phyloP scores from a whole-genome alignment of 2,888 invertebrate species.

The Rutpela maculata region DNA sequence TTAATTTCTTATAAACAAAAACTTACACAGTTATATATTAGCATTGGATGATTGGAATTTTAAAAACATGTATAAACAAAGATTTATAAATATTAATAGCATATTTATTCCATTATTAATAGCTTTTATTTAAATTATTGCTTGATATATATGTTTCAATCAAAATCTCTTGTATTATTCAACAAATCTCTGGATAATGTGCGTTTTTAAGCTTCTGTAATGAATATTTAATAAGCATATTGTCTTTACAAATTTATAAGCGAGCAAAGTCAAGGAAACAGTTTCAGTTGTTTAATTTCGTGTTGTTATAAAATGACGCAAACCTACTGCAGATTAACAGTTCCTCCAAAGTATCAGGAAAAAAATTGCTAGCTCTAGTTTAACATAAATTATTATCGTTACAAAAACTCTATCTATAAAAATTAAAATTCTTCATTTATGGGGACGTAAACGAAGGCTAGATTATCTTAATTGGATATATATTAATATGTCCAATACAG shows the following conservation, averaged over 20 bases:
- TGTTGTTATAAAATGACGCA: no score
- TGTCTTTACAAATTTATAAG: constrained; percentile 10
- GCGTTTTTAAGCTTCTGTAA: constrained; percentile 1
- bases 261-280: constrained; percentile 17
- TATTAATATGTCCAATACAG: no score
- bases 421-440: no score
- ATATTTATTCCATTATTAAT: not conserved
- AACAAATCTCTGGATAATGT: not conserved
- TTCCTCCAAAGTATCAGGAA: no score
- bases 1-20: constrained; percentile 3
- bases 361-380: no score
- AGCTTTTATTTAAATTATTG: not conserved
- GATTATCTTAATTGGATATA: no score
- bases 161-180: constrained; percentile 7
- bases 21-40: not conserved
- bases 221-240: constrained; percentile 1
- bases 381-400: no score
- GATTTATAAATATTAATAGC: constrained; percentile 4
- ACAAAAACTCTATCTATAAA: no score
- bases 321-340: no score
- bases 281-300: not conserved
- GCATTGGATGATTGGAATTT: constrained; percentile 7
- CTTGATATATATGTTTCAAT: constrained; percentile 2
- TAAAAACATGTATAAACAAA: constrained; percentile 1
- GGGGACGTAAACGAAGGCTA: no score